These are phyloP conservation scores for Psittacus erithacus DNA, from an alignment of 2,113 vertebrate species.

Conservation along the genomic window DNA sequence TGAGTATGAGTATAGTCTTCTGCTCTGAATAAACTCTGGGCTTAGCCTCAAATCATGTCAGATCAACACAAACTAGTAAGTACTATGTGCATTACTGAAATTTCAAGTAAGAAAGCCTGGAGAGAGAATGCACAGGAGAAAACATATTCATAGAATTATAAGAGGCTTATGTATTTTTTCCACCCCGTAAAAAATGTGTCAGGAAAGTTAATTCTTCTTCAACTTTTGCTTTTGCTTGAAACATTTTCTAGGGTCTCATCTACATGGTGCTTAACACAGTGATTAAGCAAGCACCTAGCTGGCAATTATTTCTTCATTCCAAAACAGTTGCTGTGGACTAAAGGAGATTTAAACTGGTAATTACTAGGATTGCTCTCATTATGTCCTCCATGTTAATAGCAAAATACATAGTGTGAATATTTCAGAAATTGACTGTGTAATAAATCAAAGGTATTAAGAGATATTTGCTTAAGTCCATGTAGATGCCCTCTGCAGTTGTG, in stretches of 20 bases:
- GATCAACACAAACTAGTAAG: not conserved
- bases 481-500: not conserved
- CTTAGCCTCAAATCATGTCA: not conserved
- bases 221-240: not conserved
- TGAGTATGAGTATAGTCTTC: not conserved
- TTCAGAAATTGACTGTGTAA: not conserved
- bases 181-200: not conserved
- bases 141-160: not conserved
- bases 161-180: not conserved
- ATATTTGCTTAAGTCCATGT: not conserved
- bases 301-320: conserved; percentile 24
- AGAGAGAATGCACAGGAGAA: not conserved
- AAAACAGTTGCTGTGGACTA: not conserved
- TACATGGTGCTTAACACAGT: not conserved
- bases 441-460: not conserved
- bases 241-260: not conserved
- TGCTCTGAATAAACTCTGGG: not conserved
- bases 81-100: not conserved
- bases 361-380: not conserved
- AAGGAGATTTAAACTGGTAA: not conserved
- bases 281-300: not conserved
- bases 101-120: not conserved
- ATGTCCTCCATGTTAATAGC: not conserved
- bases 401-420: conserved; percentile 6
- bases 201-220: not conserved